Base-by-base conservation (phyloP, 1,140 invertebrate genomes). In the Sipha flava region DNA sequence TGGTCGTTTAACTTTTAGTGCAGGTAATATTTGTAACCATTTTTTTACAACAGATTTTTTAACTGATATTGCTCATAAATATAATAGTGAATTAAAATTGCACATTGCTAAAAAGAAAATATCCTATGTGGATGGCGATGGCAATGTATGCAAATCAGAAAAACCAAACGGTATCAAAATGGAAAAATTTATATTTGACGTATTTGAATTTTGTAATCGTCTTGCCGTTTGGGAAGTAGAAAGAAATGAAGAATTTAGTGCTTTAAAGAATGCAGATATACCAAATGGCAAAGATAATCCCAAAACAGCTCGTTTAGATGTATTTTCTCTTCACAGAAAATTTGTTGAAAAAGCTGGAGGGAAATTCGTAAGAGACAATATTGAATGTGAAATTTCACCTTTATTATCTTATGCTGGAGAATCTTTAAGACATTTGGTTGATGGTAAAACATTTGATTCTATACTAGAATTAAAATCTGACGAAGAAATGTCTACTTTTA, bases 141-240 rank as follows among this genome's bases (percentile, higher is more conserved):
- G 95, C 6, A 86, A 90, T 29, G 86, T 89, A 57, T 86, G 91
- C 14, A 92, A 90, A 77, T 97, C 98, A 0, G 89, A 89, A 0
- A 89, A 90, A 83, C 91, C 94, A 0, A 99, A 99, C 85, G 98
- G 97, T 26, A 96, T 99, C 81, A 99, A 99, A 88, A 93, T 99
- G 85, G 98, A 99, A 83, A 99, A 99, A 87, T 99, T 99, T 86
- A 93, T 99, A 2, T 99, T 99, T 85, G 98, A 99, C 87, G 96
- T 98, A 0, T 99, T 99, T 85, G 92, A 93, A 83, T 97, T 96
- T 85, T 89, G 95, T 0, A 89, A 93, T 85, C 93, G 92, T 82
- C 96, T 99, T 84, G 94, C 93, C 23, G 94, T 94, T 4, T 96
- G 97, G 92, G 95, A 98, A 88, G 97, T 97, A 0, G 88, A 92